Evolutionary conservation across 1,140 invertebrate genomes (phyloP).

Genomic region (Delia radicum): DNA sequence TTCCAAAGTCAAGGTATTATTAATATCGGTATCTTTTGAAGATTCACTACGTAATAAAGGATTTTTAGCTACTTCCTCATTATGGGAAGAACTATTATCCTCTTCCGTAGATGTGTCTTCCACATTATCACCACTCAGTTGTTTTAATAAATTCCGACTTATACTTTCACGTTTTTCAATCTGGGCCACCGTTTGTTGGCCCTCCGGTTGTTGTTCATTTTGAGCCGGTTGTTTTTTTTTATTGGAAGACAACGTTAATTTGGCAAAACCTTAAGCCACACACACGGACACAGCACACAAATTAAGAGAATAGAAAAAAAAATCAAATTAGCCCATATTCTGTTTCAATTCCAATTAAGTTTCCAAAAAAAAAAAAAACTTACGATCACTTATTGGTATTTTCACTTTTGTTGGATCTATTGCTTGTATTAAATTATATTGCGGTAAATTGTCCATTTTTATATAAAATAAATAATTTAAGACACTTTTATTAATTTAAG

Average conservation of each 20-base stretch:
- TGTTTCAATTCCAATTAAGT: no score
- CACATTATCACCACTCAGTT: no score
- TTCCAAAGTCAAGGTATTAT: not conserved
- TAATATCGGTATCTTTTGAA: slow-evolving; percentile 30
- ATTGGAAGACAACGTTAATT: slow-evolving; percentile 47
- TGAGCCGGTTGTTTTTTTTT: slow-evolving; percentile 35
- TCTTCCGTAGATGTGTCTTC: no score
- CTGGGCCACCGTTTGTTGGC: not conserved
- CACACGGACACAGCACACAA: no score
- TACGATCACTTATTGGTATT: slow-evolving; percentile 43
- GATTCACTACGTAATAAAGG: slow-evolving; percentile 31
- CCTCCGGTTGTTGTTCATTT: not conserved
- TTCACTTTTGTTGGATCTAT: slow-evolving; percentile 46
- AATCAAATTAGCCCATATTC: not conserved
- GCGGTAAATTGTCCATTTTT: slow-evolving; percentile 34
- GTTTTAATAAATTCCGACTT: slow-evolving; percentile 33
- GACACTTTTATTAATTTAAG: not conserved
- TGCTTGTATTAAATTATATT: slow-evolving; percentile 42
- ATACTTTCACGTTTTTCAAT: slow-evolving; percentile 16
- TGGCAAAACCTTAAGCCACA: slow-evolving; percentile 37
- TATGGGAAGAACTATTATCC: no score
- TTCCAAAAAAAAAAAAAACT: no score
- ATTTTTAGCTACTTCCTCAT: slow-evolving; percentile 21
- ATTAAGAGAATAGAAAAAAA: not conserved
- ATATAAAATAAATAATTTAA: not conserved